Conservation (phyloP, 2,888 invertebrate species). For the Aporophyla lueneburgensis region DNA sequence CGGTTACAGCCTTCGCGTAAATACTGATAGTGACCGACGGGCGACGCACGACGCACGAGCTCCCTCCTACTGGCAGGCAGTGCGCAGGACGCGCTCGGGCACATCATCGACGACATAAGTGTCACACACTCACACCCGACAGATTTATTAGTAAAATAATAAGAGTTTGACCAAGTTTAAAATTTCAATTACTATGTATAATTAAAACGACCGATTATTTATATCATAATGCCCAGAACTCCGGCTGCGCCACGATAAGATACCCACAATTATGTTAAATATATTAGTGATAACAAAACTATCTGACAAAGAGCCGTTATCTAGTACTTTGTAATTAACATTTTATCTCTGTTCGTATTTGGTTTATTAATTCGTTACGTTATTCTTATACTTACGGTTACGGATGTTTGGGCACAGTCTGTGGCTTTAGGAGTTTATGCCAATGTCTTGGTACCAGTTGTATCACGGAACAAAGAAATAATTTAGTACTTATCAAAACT, state of each 20-base stretch:
- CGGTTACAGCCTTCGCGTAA: conserved; percentile 53
- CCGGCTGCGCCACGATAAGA: conserved; percentile 58
- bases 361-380: conserved; percentile 41
- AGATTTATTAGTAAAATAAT: conserved; percentile 1
- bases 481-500: not conserved
- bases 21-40: conserved; percentile 43
- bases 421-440: not conserved
- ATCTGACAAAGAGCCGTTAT: conserved; percentile 67
- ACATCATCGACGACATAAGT: not conserved
- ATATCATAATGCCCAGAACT: conserved; percentile 31
- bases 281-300: conserved; percentile 63
- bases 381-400: not conserved
- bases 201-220: conserved; percentile 24
- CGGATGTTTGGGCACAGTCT: conserved; percentile 3
- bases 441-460: not conserved
- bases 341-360: conserved; percentile 63
- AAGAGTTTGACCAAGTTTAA: conserved; percentile 13
- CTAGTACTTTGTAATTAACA: conserved; percentile 62
- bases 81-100: not conserved
- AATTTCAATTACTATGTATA: not conserved
- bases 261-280: conserved; percentile 65
- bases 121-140: not conserved
- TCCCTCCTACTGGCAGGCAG: not conserved
- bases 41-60: conserved; percentile 19
- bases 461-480: not conserved